phyloP scores from a whole-genome alignment of 1,140 invertebrate genomes.

The Arctopsyche grandis region DNA sequence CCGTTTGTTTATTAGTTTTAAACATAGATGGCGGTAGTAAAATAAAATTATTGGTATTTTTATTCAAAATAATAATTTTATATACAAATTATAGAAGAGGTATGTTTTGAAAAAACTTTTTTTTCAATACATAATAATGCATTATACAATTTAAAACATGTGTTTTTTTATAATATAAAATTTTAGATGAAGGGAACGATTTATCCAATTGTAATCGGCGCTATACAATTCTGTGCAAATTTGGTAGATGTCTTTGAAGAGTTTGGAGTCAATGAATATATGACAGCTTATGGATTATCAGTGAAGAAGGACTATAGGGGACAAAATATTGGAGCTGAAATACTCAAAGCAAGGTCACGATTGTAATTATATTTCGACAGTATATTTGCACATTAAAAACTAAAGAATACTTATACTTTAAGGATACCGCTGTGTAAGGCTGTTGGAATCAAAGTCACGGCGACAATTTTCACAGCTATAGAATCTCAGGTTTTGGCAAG shows the following conservation, averaged over 20 bases:
- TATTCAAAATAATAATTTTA: too few relatives aligned
- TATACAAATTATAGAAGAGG: too few relatives aligned
- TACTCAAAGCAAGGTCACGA: slow-evolving; percentile 61
- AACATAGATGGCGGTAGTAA: too few relatives aligned
- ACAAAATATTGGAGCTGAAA: slow-evolving; percentile 63
- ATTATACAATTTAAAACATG: too few relatives aligned
- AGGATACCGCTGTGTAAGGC: slow-evolving; percentile 52
- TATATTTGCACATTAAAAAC: slow-evolving; percentile 14
- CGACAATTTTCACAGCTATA: slow-evolving; percentile 49
- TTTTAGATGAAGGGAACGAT: slow-evolving; percentile 4
- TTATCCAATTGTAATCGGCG: slow-evolving; percentile 24
- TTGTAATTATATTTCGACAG: neutral
- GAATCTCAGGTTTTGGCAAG: slow-evolving; percentile 48
- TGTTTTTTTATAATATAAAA: too few relatives aligned
- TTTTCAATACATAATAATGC: too few relatives aligned
- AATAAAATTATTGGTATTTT: too few relatives aligned
- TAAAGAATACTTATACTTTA: neutral
- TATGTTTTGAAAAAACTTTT: too few relatives aligned
- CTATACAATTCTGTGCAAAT: slow-evolving; percentile 27
- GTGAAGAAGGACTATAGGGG: slow-evolving; percentile 60
- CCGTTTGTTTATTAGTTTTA: too few relatives aligned
- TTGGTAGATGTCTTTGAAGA: slow-evolving; percentile 58
- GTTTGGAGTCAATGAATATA: slow-evolving; percentile 59
- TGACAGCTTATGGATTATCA: slow-evolving; percentile 62
- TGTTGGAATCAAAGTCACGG: slow-evolving; percentile 46